Evolutionary conservation across 2,113 vertebrate genomes (phyloP), one percentile per base, ranked within the genome.

Genomic region (Pterocles orientalis): DNA sequence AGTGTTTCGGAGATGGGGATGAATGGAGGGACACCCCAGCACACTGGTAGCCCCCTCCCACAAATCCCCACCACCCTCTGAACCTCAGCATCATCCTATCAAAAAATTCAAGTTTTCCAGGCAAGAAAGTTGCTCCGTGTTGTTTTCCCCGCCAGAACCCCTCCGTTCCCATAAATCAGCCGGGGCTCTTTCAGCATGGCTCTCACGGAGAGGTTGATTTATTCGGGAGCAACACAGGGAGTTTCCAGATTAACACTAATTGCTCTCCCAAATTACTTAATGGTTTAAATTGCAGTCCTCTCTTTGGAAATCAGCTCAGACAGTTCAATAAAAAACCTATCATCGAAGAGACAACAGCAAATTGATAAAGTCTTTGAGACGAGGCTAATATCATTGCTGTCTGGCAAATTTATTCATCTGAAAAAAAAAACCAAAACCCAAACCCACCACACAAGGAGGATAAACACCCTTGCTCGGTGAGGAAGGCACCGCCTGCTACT

Each of bases 181-280:
- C 43, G 77, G 1, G 47, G 71, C 88, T 60, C 79, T 88, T 91
- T 82, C 92, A 71, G 65, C 93, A 16, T 10, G 7, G 73, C 83
- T 94, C 94, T 94, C 77, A 15, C 53, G 2, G 94, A 95, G 94
- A 89, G 96, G 94, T 92, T 95, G 96, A 97, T 97, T 97, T 97
- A 97, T 95, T 95, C 36, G 7, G 91, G 95, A 96, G 91, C 91
- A 91, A 94, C 94, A 79, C 95, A 64, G 95, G 96, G 96, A 96
- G 94, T 96, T 97, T 96, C 96, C 95, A 97, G 95, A 96, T 97
- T 95, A 96, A 91, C 94, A 87, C 89, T 97, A 97, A 97, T 97
- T 97, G 95, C 93, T 94, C 91, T 96, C 82, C 93, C 83, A 96
- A 97, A 97, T 96, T 92, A 95, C 96, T 97, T 96, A 95, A 96